Base-by-base conservation (phyloP, 2,888 invertebrate genomes). In the Anthrax anthrax region DNA sequence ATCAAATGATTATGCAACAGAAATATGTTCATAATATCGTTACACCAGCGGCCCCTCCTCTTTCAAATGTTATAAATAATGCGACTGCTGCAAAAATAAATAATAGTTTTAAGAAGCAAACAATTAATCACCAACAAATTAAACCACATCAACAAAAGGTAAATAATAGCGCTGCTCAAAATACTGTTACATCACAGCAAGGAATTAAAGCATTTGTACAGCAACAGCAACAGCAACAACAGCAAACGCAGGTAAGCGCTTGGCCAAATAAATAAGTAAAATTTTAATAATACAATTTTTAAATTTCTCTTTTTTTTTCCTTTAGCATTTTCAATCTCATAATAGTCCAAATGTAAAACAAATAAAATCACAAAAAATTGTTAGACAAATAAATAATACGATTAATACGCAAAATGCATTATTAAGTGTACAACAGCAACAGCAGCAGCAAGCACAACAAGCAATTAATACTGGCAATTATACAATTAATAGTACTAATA, bases 341-440 rank as follows among this genome's bases (percentile, higher is more conserved):
- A 37, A 42, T 8, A 50, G 47, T 29, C 47, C 52, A 13, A 56
- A 49, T 10, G 47, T 54, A 9, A 54, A 54, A 38, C 54, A 54
- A 32, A 45, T 56, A 9, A 55, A 55, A 42, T 55, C 56, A 32
- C 55, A 48, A 23, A 56, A 67, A 52, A 58, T 67, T 44, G 57
- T 65, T 4, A 64, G 67, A 51, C 67, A 67, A 53, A 62, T 62
- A 48, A 61, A 57, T 41, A 61, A 56, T 50, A 23, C 23, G 14
- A 37, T 27, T 13, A 32, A 32, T 12, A 27, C 23, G 9, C 23
- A 27, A 32, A 32, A 9, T 12, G 16, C 37, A 12, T 23, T 36
- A 16, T n/a, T 27, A 50, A 41, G 44, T 44, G 53, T 58, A 52
- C 41, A 48, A 43, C 39, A 47, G 46, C 49, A 53, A 42, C 56